Base-by-base conservation (phyloP, 2,113 vertebrate genomes). In the Seriola aureovittata region DNA sequence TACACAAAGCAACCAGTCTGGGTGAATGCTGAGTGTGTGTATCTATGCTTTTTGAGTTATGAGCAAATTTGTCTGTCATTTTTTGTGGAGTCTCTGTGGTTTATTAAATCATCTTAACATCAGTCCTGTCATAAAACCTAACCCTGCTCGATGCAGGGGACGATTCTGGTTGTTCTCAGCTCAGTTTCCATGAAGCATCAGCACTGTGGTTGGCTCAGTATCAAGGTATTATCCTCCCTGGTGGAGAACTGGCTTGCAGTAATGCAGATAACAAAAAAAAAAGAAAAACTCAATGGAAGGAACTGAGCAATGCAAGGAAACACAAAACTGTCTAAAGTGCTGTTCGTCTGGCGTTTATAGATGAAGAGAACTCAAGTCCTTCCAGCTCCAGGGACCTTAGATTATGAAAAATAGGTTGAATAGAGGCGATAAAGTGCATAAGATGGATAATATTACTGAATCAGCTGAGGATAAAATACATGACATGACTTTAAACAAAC, bases 111-210 rank as follows among this genome's bases (percentile, higher is more conserved):
- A 55, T 70, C 7, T n/a, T 10, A 54, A 29, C 7, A 25, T 70
- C 54, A 67, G 34, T 34, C 4, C 78, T 50, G 58, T 63, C 67
- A 67, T 65, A 40, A 38, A 54, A 55, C 58, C n/a, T 21, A 68
- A 60, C 14, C 14, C 54, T 71, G 3, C 16, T 48, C 13, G 54
- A 16, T 60, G 50, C 50, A 66, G 52, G n/a, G 17, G 21, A 50
- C 21, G 25, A 62, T 63, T 78, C 21, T 17, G 11, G 46, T 64
- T 63, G 3, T 63, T 78, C 32, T 36, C 23, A 19, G 42, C 58
- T 75, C 40, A 19, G n/a, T 50, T 59, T 75, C 17, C 16, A 44
- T 52, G 5, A 71, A 62, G 50, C 72, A 25, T 16, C n/a, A 32
- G 36, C 29, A 36, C n/a, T 63, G 12, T 48, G 42, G 8, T 52